Evolutionary conservation across 1,140 invertebrate species (phyloP).

Genomic region (Aphaenogaster rudis): DNA sequence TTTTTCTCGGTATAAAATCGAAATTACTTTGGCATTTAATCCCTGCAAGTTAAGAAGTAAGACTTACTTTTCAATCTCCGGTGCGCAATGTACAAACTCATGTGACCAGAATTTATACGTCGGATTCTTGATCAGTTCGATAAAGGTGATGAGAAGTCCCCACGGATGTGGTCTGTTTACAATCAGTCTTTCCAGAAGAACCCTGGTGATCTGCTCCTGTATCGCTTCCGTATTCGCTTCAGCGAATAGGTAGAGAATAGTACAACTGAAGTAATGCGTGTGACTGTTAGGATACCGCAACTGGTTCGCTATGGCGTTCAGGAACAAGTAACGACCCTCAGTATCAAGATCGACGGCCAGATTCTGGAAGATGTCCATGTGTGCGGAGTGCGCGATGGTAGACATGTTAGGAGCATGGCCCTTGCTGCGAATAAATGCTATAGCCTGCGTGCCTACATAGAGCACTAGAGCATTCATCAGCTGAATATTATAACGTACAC

Average conservation of each 20-base stretch:
- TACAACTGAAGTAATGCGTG: constrained; percentile 99
- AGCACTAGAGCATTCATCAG: constrained; percentile 98
- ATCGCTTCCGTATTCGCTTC: constrained; percentile 99
- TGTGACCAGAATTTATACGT: constrained; percentile 99
- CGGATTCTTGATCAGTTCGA: constrained; percentile 99
- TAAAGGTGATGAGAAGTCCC: constrained; percentile 99
- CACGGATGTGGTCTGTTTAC: constrained; percentile 99
- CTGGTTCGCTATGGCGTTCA: constrained; percentile 99
- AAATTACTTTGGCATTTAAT: background rate
- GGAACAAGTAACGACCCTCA: constrained; percentile 98
- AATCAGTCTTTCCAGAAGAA: constrained; percentile 98
- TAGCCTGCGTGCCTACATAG: constrained; percentile 99
- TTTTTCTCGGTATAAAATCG: background rate
- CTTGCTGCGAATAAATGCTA: constrained; percentile 94
- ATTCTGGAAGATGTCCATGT: constrained; percentile 99
- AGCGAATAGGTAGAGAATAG: constrained; percentile 98
- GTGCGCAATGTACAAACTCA: constrained; percentile 99
- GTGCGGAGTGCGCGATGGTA: constrained; percentile 98
- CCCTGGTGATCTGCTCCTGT: constrained; percentile 96
- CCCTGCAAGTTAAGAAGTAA: background rate
- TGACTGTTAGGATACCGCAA: constrained; percentile 99
- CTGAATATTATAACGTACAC: constrained; percentile 97
- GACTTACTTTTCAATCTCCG: constrained; percentile 98
- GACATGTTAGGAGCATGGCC: constrained; percentile 97
- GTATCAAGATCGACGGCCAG: constrained; percentile 98